Evolutionary conservation across 2,113 vertebrate species (phyloP), one percentile per base, ranked within the genome.

Genomic region (Cranoglanis bouderius): DNA sequence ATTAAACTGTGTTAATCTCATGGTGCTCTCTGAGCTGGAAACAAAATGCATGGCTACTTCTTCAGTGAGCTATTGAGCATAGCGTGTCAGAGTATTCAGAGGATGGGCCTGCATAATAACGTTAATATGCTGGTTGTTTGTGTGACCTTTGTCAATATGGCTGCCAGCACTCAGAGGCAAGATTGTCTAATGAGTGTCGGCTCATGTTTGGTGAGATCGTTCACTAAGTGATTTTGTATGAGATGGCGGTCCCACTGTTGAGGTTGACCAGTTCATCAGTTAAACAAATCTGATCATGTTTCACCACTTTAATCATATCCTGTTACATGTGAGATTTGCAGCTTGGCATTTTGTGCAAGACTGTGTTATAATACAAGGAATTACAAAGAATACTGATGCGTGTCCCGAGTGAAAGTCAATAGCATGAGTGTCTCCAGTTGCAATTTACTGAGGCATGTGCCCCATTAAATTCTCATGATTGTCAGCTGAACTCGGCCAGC

Each of bases 111-210:
- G 94, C 94, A 95, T 95, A 94, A 94, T 94, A 93, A 92, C 90
- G 92, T 94, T 94, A 93, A 94, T 94, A 90, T 91, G 91, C 88
- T 89, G 90, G 89, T 91, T 93, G 94, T 93, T 95, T 94, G 92
- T 88, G 90, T 91, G 91, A 94, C 93, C 92, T 94, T 88, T 88
- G 88, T 89, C 90, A 90, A 86, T 83, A 57, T 55, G 84, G 77
- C 91, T 91, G 91, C 88, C 91, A 92, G 88, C 88, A 89, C 88
- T 87, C 86, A 40, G 80, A 91, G 89, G 88, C 87, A 90, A 80
- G 90, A 88, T 81, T 13, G 78, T 65, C 92, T 94, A 92, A 94
- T 94, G 91, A 94, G 91, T 92, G 92, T 94, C 92, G 93, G 89
- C 92, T 88, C 85, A 67, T 91, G 90, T 92, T 94, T 88, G 89